Evolutionary conservation across 2,113 vertebrate species (phyloP).

Genomic region (Bucco capensis): DNA sequence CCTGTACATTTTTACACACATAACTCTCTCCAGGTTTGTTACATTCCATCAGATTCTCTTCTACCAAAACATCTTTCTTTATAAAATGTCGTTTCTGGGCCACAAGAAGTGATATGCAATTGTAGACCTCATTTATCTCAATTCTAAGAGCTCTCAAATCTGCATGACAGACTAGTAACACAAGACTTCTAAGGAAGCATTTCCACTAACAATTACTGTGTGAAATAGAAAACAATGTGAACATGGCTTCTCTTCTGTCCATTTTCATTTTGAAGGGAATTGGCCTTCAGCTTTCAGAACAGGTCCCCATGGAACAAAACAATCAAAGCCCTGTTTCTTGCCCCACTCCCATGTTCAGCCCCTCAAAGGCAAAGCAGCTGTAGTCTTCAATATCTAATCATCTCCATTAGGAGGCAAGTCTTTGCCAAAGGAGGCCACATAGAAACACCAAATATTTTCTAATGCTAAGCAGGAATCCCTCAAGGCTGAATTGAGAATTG

Average conservation of each 20-base stretch:
- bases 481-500: not conserved
- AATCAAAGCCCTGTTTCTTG: not conserved
- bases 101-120: not conserved
- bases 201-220: not conserved
- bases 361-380: not conserved
- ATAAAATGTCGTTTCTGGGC: not conserved
- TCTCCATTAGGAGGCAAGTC: not conserved
- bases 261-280: not conserved
- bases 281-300: not conserved
- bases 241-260: not conserved
- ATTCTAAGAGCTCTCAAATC: not conserved
- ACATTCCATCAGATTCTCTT: not conserved
- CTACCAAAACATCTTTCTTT: not conserved
- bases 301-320: not conserved
- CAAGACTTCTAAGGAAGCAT: not conserved
- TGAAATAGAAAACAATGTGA: not conserved
- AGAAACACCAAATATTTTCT: not conserved
- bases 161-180: not conserved
- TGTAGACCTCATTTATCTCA: slow-evolving; percentile 6
- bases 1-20: not conserved
- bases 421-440: not conserved
- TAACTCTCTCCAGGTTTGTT: not conserved
- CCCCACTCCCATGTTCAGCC: not conserved
- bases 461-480: not conserved
- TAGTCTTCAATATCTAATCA: not conserved